Evolutionary conservation across 2,797 vertebrate genomes (phyloP).

Genomic region (Oceanodroma leucorhoa): DNA sequence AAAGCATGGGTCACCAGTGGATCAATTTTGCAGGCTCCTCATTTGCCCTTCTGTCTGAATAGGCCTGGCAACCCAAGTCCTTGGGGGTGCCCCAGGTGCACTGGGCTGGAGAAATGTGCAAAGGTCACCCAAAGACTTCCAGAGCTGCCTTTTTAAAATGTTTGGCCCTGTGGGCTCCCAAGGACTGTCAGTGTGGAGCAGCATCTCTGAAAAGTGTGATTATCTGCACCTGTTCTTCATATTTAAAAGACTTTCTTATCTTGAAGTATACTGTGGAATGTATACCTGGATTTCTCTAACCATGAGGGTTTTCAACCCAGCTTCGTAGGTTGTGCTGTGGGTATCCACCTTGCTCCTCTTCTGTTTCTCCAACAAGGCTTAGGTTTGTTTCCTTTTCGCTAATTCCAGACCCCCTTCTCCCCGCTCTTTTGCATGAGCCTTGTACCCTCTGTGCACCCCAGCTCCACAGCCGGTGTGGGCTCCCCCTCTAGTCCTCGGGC

Average conservation of each 20-base stretch:
- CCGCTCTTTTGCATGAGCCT: not conserved
- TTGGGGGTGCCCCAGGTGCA: not conserved
- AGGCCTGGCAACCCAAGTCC: not conserved
- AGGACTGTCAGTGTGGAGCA: not conserved
- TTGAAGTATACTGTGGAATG: not conserved
- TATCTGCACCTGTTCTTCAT: not conserved
- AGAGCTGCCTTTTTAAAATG: not conserved
- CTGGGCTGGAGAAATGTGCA: not conserved
- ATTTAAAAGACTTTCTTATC: not conserved
- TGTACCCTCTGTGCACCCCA: rapidly evolving
- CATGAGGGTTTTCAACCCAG: not conserved
- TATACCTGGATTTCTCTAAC: not conserved
- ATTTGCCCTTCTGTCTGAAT: not conserved
- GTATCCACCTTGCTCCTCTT: not conserved
- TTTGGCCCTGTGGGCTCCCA: not conserved
- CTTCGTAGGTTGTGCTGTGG: not conserved
- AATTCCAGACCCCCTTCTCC: not conserved
- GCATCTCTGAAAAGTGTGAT: not conserved
- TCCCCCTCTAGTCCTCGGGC: not conserved
- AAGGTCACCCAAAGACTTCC: not conserved
- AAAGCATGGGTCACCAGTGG: not conserved
- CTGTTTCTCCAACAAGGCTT: not conserved
- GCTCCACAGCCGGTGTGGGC: not conserved
- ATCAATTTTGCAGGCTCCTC: not conserved
- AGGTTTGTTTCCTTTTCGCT: not conserved